Evolutionary conservation across 2,888 invertebrate genomes (phyloP).

Genomic region (Pseudolycoriella hygida): DNA sequence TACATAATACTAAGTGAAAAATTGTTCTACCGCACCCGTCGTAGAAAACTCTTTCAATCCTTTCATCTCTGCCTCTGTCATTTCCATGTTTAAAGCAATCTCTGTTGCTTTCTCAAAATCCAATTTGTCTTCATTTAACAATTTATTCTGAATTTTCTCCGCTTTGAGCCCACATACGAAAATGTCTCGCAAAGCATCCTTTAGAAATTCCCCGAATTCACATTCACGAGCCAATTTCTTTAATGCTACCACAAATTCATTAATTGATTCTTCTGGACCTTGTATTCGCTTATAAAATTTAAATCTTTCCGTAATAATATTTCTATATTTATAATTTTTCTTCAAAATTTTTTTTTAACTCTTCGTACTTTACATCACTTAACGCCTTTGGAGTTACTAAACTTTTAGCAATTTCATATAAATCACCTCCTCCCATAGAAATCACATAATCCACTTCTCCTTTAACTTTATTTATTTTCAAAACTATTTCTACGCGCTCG

Average conservation of each 20-base stretch:
- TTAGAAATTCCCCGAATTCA: conserved; percentile 14
- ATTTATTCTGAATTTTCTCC: conserved; percentile 10
- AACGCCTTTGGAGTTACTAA: background rate
- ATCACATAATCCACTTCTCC: background rate
- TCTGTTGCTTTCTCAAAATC: conserved; percentile 10
- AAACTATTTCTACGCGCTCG: background rate
- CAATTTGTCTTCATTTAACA: conserved; percentile 12
- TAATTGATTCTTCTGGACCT: conserved; percentile 11
- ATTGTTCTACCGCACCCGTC: too few relatives aligned
- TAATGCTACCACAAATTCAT: conserved; percentile 12
- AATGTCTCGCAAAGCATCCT: conserved; percentile 12
- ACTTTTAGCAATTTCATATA: background rate
- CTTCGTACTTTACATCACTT: background rate
- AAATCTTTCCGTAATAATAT: conserved; percentile 15
- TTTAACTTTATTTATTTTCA: background rate
- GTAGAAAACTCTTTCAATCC: too few relatives aligned
- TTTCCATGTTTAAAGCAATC: conserved; percentile 4
- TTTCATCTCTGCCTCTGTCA: conserved; percentile 1
- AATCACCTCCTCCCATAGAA: background rate
- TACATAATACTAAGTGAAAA: too few relatives aligned
- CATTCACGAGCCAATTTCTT: conserved; percentile 14
- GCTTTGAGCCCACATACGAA: conserved; percentile 14
- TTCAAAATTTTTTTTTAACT: background rate
- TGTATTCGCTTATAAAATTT: conserved; percentile 14
- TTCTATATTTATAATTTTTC: conserved; percentile 1